Conservation (phyloP, 2,888 invertebrate genomes). For the Temnothorax ravouxi region DNA sequence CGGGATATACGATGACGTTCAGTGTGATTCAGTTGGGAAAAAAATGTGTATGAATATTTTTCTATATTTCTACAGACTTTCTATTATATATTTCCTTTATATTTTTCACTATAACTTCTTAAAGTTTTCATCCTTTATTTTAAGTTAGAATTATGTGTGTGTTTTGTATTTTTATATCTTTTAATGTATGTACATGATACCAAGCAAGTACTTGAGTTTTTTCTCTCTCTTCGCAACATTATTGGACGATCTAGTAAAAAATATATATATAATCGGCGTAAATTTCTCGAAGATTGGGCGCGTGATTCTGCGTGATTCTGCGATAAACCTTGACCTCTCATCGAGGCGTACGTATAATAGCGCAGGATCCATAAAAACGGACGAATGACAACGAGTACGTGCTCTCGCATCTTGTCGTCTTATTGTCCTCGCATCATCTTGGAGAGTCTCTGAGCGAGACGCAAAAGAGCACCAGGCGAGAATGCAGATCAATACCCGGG, state of each 20-base stretch:
- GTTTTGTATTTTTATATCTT: neutral
- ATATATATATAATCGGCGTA: too few relatives aligned
- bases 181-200: neutral
- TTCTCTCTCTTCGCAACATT: neutral
- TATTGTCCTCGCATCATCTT: constrained; percentile 45
- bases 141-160: neutral
- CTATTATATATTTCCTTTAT: neutral
- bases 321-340: constrained; percentile 8
- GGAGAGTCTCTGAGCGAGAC: constrained; percentile 16
- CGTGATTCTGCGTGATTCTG: neutral
- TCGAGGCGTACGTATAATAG: neutral
- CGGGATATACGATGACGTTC: neutral
- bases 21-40: neutral
- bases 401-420: neutral
- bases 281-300: neutral
- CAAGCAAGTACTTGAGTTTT: neutral
- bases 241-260: neutral
- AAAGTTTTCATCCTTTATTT: neutral
- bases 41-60: neutral
- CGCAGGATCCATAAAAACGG: neutral
- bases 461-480: constrained; percentile 14
- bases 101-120: neutral
- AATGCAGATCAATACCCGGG: constrained; percentile 62
- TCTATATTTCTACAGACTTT: neutral
- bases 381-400: neutral